phyloP scores from a whole-genome alignment of 2,113 vertebrate genomes.

The Dromiciops gliroides region DNA sequence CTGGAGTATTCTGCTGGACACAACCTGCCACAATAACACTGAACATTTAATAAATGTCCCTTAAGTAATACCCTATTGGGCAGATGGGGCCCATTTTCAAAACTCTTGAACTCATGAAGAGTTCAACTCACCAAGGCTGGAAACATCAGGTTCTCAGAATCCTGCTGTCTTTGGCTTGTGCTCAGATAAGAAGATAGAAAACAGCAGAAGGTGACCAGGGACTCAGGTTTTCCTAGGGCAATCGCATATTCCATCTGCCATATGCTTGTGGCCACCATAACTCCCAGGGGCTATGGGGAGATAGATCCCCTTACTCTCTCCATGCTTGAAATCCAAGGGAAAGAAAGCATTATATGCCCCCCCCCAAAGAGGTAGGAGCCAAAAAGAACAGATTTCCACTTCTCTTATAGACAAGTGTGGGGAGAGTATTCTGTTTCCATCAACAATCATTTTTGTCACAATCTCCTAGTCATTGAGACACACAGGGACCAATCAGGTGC shows the following conservation, averaged over 20 bases:
- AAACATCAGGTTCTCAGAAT: background rate
- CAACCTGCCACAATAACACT: background rate
- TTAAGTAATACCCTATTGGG: background rate
- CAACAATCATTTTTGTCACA: background rate
- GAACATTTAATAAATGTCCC: background rate
- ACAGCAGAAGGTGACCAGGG: background rate
- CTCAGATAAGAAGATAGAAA: background rate
- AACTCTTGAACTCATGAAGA: background rate
- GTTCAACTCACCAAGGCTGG: background rate
- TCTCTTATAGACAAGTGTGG: background rate
- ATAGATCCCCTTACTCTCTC: background rate
- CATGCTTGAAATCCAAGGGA: background rate
- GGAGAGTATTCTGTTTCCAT: background rate
- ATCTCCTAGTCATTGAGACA: background rate
- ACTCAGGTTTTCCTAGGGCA: background rate
- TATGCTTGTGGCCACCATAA: background rate
- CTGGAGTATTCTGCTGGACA: background rate
- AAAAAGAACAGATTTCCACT: background rate
- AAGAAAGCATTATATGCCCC: background rate
- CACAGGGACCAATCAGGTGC: background rate
- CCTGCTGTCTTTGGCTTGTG: background rate
- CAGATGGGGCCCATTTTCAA: background rate
- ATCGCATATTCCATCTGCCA: background rate
- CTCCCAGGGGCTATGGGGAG: background rate
- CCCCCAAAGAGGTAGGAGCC: background rate